These are phyloP conservation scores for Tryphoninae sp. DNA, from an alignment of 2,888 invertebrate genomes.

Conservation along the genomic window DNA sequence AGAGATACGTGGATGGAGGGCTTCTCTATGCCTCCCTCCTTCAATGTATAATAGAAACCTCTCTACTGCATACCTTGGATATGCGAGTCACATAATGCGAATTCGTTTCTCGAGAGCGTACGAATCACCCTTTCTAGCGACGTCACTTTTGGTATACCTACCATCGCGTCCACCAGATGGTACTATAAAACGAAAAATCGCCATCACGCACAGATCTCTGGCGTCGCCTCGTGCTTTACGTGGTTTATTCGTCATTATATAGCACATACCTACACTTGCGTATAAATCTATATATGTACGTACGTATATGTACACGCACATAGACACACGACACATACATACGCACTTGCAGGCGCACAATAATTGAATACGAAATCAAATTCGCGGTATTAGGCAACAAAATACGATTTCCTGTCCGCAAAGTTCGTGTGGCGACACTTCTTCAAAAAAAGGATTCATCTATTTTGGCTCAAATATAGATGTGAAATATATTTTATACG, in stretches of 20 bases:
- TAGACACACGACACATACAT: too few relatives aligned
- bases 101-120: slow-evolving; percentile 40
- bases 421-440: too few relatives aligned
- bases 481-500: too few relatives aligned
- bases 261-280: background rate
- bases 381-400: too few relatives aligned
- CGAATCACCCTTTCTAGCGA: slow-evolving; percentile 45
- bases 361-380: too few relatives aligned
- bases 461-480: too few relatives aligned
- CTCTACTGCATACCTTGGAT: slow-evolving; percentile 8
- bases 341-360: too few relatives aligned
- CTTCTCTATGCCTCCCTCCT: background rate
- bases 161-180: slow-evolving; percentile 50
- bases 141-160: slow-evolving; percentile 53
- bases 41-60: slow-evolving; percentile 16
- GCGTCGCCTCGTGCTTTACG: background rate
- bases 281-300: background rate
- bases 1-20: slow-evolving; percentile 21
- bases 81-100: slow-evolving; percentile 50
- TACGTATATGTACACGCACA: too few relatives aligned
- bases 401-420: too few relatives aligned
- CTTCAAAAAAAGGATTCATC: too few relatives aligned
- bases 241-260: background rate
- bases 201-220: slow-evolving; percentile 9
- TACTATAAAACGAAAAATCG: slow-evolving; percentile 46